phyloP scores from a whole-genome alignment of 2,888 invertebrate species.

The Spodoptera littoralis region DNA sequence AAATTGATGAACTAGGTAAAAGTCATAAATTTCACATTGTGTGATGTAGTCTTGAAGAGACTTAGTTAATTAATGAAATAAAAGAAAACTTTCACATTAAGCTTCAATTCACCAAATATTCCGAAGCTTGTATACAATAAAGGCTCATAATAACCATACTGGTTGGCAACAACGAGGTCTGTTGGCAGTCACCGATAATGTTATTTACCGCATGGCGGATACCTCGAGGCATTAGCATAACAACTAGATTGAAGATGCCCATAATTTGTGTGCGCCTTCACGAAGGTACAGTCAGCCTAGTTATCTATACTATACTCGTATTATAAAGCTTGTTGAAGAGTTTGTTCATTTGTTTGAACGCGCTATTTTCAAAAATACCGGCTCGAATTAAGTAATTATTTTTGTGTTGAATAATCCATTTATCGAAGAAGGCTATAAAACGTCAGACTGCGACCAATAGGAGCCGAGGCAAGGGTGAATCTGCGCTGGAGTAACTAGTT shows the following conservation, averaged over 20 bases:
- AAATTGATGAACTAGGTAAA: too few species aligned
- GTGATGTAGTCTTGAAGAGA: too few species aligned
- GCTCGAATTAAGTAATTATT: too few species aligned
- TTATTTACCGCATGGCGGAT: slow-evolving; percentile 50
- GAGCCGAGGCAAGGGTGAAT: too few species aligned
- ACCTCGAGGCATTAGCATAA: slow-evolving; percentile 62
- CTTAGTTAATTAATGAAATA: too few species aligned
- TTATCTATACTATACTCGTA: slow-evolving; percentile 46
- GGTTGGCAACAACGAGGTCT: slow-evolving; percentile 46
- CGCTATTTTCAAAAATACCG: too few species aligned
- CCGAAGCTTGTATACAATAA: slow-evolving; percentile 25
- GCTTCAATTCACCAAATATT: background rate
- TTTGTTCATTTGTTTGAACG: slow-evolving; percentile 7
- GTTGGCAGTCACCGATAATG: slow-evolving; percentile 53
- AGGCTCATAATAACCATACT: slow-evolving; percentile 24
- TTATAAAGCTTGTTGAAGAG: slow-evolving; percentile 9
- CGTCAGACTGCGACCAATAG: too few species aligned
- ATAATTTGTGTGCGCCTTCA: slow-evolving; percentile 63
- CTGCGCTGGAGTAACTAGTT: too few species aligned
- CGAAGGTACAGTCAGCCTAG: slow-evolving; percentile 46
- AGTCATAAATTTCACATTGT: too few species aligned
- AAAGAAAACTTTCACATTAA: too few species aligned
- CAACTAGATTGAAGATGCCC: slow-evolving; percentile 61
- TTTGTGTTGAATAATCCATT: too few species aligned
- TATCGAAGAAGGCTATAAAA: too few species aligned